These are phyloP conservation scores for Menidia menidia DNA, from an alignment of 2,797 vertebrate genomes.

Conservation along the genomic window DNA sequence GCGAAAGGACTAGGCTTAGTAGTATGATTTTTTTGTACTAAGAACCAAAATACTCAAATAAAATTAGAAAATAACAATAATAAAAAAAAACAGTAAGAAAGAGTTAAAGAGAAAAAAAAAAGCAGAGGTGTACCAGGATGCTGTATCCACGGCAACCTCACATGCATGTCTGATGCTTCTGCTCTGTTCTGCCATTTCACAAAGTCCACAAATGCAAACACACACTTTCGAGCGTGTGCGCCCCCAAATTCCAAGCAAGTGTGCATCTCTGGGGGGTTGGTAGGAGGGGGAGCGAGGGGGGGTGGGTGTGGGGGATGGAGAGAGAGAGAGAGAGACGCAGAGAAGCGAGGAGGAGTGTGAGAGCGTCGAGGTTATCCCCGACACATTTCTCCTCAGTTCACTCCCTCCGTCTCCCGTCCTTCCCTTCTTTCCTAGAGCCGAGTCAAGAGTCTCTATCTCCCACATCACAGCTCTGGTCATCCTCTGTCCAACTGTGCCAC, in stretches of 20 bases:
- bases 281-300: slow-evolving; percentile 8
- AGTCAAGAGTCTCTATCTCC: slow-evolving; percentile 83
- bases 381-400: slow-evolving; percentile 58
- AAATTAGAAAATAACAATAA: slow-evolving; percentile 82
- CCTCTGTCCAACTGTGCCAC: slow-evolving; percentile 75
- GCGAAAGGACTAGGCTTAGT: slow-evolving; percentile 74
- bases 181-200: slow-evolving; percentile 74
- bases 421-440: slow-evolving; percentile 71
- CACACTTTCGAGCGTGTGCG: slow-evolving; percentile 69
- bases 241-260: slow-evolving; percentile 67
- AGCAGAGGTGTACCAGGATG: slow-evolving; percentile 71
- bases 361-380: slow-evolving; percentile 25
- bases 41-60: slow-evolving; percentile 81
- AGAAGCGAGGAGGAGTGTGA: slow-evolving; percentile 44
- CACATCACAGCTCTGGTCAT: slow-evolving; percentile 72
- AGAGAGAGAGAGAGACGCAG: not conserved
- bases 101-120: slow-evolving; percentile 71
- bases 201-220: slow-evolving; percentile 77
- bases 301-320: slow-evolving; percentile 3
- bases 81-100: slow-evolving; percentile 76
- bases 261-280: slow-evolving; percentile 67
- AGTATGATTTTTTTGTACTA: slow-evolving; percentile 81
- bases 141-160: slow-evolving; percentile 78
- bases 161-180: slow-evolving; percentile 81
- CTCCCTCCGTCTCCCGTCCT: slow-evolving; percentile 64